These are phyloP conservation scores for Pteropus alecto DNA, from an alignment of 2,113 vertebrate genomes.

Conservation along the genomic window DNA sequence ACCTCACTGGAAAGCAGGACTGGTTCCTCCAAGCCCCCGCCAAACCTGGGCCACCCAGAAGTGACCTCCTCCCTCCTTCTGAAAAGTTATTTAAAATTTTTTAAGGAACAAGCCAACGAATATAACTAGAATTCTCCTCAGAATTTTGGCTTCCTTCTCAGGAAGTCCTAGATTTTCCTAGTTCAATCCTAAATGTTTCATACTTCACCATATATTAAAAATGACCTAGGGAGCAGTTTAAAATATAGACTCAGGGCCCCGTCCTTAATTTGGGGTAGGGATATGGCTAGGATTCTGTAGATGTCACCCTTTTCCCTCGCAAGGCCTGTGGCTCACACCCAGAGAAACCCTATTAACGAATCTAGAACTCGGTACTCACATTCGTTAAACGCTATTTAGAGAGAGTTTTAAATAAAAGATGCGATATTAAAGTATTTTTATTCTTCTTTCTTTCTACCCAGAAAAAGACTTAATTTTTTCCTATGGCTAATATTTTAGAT, in stretches of 20 bases:
- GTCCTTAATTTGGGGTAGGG: not conserved
- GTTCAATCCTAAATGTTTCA: not conserved
- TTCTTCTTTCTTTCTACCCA: not conserved
- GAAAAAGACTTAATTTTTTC: not conserved
- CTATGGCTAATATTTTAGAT: not conserved
- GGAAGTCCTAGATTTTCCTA: not conserved
- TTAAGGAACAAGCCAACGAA: not conserved
- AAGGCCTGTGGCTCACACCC: not conserved
- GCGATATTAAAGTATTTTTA: not conserved
- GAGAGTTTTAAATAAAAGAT: not conserved
- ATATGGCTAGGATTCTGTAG: not conserved
- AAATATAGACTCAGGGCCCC: not conserved
- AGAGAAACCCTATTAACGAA: not conserved
- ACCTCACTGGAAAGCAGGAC: conserved; percentile 50
- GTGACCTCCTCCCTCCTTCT: not conserved
- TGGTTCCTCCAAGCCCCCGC: conserved; percentile 33
- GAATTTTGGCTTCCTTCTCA: conserved; percentile 8
- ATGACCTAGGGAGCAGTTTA: not conserved
- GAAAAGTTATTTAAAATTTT: not conserved
- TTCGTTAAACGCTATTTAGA: not conserved
- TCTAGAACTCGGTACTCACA: not conserved
- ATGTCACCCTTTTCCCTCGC: accelerated
- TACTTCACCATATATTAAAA: not conserved
- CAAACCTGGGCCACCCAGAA: conserved; percentile 23
- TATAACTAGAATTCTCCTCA: not conserved